Conservation (phyloP, 2,888 invertebrate species). For the Trypoxylon attenuatum region DNA sequence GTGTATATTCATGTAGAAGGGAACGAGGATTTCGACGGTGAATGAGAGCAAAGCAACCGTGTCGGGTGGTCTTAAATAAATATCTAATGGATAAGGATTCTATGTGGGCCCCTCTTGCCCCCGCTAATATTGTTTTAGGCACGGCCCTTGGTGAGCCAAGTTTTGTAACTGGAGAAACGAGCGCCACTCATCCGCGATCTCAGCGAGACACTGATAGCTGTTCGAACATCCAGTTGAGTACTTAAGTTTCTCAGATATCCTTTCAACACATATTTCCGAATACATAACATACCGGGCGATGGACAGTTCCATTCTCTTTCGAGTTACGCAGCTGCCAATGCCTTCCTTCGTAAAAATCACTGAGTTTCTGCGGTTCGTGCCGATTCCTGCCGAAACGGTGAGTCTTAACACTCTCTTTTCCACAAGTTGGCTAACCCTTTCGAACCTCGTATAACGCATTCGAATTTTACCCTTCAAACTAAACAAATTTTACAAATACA, state of each 20-base stretch:
- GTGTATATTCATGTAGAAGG: constrained; percentile 12
- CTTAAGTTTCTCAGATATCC: constrained; percentile 31
- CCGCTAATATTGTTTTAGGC: constrained; percentile 68
- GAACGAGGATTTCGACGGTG: constrained; percentile 32
- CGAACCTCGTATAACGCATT: no score
- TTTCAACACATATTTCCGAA: constrained; percentile 16
- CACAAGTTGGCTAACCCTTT: no score
- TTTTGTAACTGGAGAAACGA: constrained; percentile 58
- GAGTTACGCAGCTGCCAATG: constrained; percentile 32
- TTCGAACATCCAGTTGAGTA: constrained; percentile 33
- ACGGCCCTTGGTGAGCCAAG: constrained; percentile 38
- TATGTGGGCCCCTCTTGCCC: constrained; percentile 43
- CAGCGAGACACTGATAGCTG: constrained; percentile 41
- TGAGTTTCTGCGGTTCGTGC: no score
- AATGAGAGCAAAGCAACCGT: constrained; percentile 55
- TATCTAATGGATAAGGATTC: constrained; percentile 58
- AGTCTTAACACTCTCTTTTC: no score
- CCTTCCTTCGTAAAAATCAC: no score
- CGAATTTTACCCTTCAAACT: no score
- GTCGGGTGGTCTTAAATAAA: constrained; percentile 65
- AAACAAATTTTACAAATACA: no score
- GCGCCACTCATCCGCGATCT: constrained; percentile 40
- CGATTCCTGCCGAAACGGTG: no score
- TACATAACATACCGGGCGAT: constrained; percentile 5
- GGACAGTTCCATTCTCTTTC: not conserved